A percentile compares a stretch with the other conserved stretches of the same genome.
Conservation (phyloP, 2,888 invertebrate species). For the Thecocarcelia acutangulata region DNA sequence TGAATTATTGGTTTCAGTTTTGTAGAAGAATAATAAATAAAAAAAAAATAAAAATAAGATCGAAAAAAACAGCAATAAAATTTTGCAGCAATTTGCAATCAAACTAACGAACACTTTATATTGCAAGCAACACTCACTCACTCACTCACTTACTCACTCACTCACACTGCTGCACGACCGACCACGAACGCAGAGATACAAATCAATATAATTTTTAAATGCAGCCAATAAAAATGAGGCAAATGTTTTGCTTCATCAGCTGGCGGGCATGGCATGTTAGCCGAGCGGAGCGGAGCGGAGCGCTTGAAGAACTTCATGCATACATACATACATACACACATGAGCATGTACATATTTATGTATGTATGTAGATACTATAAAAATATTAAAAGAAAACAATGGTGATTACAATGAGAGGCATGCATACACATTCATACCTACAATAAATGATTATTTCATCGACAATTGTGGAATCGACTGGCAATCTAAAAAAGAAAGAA, state of each 20-base stretch:
- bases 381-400: slow-evolving; percentile 36
- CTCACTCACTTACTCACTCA: too few relatives aligned
- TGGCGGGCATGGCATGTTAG: neutral
- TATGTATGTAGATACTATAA: too few relatives aligned
- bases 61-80: slow-evolving; percentile 30
- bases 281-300: neutral
- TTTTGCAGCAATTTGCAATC: slow-evolving; percentile 59
- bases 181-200: slow-evolving; percentile 20
- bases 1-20: slow-evolving; percentile 59
- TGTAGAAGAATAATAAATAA: neutral
- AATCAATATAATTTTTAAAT: slow-evolving; percentile 64
- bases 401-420: slow-evolving; percentile 28
- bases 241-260: slow-evolving; percentile 54
- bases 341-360: too few relatives aligned
- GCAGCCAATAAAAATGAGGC: slow-evolving; percentile 67
- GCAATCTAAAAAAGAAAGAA: slow-evolving; percentile 31
- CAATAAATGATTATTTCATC: slow-evolving; percentile 58
- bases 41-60: neutral
- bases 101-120: slow-evolving; percentile 54
- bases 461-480: slow-evolving; percentile 47
- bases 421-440: neutral
- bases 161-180: slow-evolving; percentile 21
- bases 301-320: neutral
- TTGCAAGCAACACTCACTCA: slow-evolving; percentile 36
- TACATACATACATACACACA: too few relatives aligned